Conservation (phyloP, 2,888 invertebrate genomes). For the Ormyrus labotus region DNA sequence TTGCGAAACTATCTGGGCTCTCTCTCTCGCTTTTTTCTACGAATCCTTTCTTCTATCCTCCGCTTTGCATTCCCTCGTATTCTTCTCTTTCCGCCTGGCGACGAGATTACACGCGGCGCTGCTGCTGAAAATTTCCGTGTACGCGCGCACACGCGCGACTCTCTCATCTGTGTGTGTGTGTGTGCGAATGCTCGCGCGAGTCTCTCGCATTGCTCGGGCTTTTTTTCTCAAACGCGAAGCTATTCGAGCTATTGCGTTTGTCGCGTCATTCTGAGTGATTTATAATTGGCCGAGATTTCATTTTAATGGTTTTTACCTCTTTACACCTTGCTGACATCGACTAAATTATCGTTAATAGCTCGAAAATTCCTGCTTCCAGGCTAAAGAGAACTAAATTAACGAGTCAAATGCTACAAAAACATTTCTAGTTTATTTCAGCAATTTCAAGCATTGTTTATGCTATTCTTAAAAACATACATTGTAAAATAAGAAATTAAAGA, state of each 20-base stretch:
- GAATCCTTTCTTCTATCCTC: conserved; percentile 4
- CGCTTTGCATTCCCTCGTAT: conserved; percentile 20
- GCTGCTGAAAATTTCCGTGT: conserved; percentile 15
- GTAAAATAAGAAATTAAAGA: neutral
- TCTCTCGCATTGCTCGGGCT: conserved; percentile 12
- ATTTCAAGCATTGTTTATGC: too few relatives aligned
- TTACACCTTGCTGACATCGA: conserved; percentile 34
- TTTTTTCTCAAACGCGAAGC: conserved; percentile 7
- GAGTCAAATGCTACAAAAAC: neutral
- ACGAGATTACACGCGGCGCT: neutral
- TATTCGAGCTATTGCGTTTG: conserved; percentile 40
- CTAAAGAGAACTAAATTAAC: conserved; percentile 22
- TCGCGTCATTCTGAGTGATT: conserved; percentile 25
- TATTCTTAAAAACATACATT: too few relatives aligned
- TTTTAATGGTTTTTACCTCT: conserved; percentile 37
- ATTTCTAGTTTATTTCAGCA: neutral
- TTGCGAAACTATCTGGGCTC: conserved; percentile 39
- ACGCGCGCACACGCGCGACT: neutral
- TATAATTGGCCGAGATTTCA: conserved; percentile 45
- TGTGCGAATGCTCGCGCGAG: neutral
- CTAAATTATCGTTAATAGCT: conserved; percentile 34
- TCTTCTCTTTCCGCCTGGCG: neutral
- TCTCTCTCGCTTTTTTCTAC: conserved; percentile 26
- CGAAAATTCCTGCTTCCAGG: neutral
- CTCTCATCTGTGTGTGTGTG: neutral